phyloP scores from a whole-genome alignment of 2,888 invertebrate species.

The Habrosyne pyritoides region DNA sequence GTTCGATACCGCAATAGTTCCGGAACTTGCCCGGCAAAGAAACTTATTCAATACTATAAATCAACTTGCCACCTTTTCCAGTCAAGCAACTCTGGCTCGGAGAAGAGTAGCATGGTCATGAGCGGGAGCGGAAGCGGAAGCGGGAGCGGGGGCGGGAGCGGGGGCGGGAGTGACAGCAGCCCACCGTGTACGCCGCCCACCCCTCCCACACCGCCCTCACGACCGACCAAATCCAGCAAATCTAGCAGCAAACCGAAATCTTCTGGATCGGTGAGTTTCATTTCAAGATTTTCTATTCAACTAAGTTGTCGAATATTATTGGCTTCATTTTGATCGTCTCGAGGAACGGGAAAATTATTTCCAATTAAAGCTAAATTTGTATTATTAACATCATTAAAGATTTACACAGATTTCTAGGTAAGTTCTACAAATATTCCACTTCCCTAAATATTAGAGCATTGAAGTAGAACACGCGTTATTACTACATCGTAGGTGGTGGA shows the following conservation, averaged over 20 bases:
- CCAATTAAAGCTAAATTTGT: no score
- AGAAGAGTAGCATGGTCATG: conserved; percentile 48
- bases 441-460: background rate
- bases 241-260: conserved; percentile 53
- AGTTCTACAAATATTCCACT: no score
- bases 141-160: conserved; percentile 49
- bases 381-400: no score
- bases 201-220: conserved; percentile 59
- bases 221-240: conserved; percentile 48
- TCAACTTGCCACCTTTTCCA: conserved; percentile 33
- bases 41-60: conserved; percentile 37
- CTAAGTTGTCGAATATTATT: no score
- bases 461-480: conserved; percentile 25
- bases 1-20: conserved; percentile 34
- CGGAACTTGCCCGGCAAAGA: conserved; percentile 22
- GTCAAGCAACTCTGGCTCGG: conserved; percentile 70
- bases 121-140: conserved; percentile 30
- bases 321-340: no score
- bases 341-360: no score
- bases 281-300: background rate
- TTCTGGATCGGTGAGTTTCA: conserved; percentile 50
- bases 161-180: conserved; percentile 61
- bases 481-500: conserved; percentile 29
- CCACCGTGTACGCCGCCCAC: conserved; percentile 76
- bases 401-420: no score